Percentiles rank a stretch among this genome's conserved stretches.
Conservation (phyloP, 1,140 invertebrate species). For the Micrasema longulum region DNA sequence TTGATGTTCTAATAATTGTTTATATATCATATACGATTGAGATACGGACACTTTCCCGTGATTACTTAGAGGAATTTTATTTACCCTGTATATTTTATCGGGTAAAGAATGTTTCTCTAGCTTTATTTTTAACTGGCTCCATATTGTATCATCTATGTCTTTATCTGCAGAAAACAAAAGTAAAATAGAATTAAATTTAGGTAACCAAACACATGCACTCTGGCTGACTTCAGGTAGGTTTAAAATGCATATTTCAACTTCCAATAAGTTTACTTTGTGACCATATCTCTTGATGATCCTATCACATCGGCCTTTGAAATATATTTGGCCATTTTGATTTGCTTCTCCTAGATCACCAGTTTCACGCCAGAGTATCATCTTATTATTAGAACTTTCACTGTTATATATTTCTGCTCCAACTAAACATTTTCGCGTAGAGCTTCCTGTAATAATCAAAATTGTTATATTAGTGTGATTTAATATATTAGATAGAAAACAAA, state of each 20-base stretch:
- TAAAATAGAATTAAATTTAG: conserved; percentile 64
- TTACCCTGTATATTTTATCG: conserved; percentile 67
- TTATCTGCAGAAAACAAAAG: conserved; percentile 64
- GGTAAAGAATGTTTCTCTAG: conserved; percentile 58
- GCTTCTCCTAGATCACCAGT: conserved; percentile 78
- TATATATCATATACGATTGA: conserved; percentile 57
- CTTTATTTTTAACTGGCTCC: conserved; percentile 49
- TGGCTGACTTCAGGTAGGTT: conserved; percentile 64
- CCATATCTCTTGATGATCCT: conserved; percentile 81
- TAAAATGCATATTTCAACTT: conserved; percentile 70
- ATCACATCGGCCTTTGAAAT: conserved; percentile 75
- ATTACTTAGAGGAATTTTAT: conserved; percentile 68
- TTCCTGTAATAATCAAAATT: too few relatives aligned
- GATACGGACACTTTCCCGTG: conserved; percentile 72
- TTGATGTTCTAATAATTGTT: conserved; percentile 12
- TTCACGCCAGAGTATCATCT: conserved; percentile 68
- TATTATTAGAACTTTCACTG: conserved; percentile 10
- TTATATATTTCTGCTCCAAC: conserved; percentile 57
- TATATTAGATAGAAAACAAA: too few relatives aligned
- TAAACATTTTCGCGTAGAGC: conserved; percentile 72
- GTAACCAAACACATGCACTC: conserved; percentile 68
- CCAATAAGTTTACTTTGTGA: conserved; percentile 72
- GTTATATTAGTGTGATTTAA: too few relatives aligned
- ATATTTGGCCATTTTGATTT: conserved; percentile 66
- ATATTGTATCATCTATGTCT: conserved; percentile 51